Conservation (phyloP, 1,140 invertebrate genomes). For the Ceratina australensis region DNA sequence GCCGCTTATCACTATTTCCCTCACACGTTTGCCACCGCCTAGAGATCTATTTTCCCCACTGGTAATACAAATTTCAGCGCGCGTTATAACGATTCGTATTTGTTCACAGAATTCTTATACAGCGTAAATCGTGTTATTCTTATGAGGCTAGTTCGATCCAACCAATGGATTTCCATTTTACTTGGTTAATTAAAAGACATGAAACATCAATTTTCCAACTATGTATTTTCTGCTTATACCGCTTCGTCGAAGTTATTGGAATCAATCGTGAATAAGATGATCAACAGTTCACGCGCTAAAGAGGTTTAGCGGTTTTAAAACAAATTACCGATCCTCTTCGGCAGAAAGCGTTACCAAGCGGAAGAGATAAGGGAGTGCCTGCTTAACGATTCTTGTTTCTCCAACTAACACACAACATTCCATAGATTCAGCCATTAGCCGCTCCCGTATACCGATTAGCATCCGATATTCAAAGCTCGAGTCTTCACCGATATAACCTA, state of each 20-base stretch:
- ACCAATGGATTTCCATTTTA: neutral
- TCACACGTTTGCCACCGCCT: neutral
- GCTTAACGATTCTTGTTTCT: constrained; percentile 39
- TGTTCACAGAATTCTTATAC: too few relatives aligned
- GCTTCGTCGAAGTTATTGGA: neutral
- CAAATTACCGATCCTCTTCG: constrained; percentile 2
- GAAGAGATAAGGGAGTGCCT: constrained; percentile 42
- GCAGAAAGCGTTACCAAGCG: neutral
- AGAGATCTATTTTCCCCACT: constrained; percentile 15
- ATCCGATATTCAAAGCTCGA: neutral
- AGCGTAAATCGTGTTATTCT: too few relatives aligned
- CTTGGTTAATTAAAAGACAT: neutral
- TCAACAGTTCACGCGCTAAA: neutral
- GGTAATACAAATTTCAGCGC: constrained; percentile 1
- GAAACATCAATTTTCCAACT: neutral
- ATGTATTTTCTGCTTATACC: too few relatives aligned
- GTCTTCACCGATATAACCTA: constrained; percentile 3
- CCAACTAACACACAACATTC: constrained; percentile 31
- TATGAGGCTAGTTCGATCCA: neutral
- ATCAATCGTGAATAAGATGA: neutral
- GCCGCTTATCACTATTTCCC: constrained; percentile 5
- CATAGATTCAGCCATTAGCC: constrained; percentile 31
- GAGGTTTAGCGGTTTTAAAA: neutral
- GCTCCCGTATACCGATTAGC: constrained; percentile 17
- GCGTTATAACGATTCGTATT: neutral